These are phyloP conservation scores for Triplophysa tibetana DNA, from an alignment of 2,113 vertebrate species.

Conservation along the genomic window DNA sequence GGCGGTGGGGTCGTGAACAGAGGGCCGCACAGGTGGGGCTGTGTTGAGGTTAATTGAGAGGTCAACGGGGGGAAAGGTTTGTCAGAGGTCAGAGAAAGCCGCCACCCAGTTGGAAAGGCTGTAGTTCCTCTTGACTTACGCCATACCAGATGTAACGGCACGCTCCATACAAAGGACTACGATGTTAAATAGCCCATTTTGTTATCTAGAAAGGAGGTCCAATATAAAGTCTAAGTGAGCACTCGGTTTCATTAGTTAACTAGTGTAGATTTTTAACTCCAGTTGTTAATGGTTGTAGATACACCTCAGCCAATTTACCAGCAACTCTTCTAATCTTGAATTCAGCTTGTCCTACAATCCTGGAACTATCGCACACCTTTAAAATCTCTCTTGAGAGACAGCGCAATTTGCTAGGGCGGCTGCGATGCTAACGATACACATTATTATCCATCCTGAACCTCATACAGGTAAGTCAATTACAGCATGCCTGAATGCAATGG, in stretches of 20 bases:
- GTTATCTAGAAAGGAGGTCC: neutral
- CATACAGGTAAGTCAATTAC: slow-evolving; percentile 33
- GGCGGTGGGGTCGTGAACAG: slow-evolving; percentile 26
- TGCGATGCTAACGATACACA: slow-evolving; percentile 16
- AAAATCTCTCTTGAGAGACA: slow-evolving; percentile 18
- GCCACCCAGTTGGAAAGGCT: slow-evolving; percentile 55
- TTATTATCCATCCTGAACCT: slow-evolving; percentile 26
- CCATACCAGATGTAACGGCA: slow-evolving; percentile 50
- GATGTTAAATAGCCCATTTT: neutral
- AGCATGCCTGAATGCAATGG: neutral
- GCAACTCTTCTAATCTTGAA: neutral
- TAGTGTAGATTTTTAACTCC: too few species aligned
- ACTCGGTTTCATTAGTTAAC: too few species aligned
- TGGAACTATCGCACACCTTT: slow-evolving; percentile 13
- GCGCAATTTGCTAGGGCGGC: neutral
- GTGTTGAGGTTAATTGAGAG: slow-evolving; percentile 70
- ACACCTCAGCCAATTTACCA: slow-evolving; percentile 6
- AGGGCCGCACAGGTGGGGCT: slow-evolving; percentile 57
- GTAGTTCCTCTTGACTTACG: slow-evolving; percentile 48
- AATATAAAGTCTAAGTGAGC: too few species aligned
- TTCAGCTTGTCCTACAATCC: neutral
- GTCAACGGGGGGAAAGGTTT: slow-evolving; percentile 69
- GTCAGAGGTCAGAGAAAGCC: slow-evolving; percentile 67
- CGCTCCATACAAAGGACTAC: slow-evolving; percentile 35
- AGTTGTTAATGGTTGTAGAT: neutral